Conservation (phyloP, 2,113 vertebrate genomes). For the Collichthys lucidus region DNA sequence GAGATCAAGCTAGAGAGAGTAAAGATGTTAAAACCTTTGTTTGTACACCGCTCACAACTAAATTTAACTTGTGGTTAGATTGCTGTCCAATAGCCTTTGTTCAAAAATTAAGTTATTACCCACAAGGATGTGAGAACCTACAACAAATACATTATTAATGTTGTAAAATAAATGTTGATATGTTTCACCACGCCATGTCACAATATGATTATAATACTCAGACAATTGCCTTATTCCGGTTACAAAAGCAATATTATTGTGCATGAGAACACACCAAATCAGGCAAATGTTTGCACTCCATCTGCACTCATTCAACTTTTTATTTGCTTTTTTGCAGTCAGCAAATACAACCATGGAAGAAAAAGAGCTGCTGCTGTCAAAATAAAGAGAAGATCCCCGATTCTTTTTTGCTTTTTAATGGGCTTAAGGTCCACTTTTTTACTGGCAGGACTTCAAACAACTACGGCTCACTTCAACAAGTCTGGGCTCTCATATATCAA, state of each 20-base stretch:
- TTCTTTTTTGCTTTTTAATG: slow-evolving; percentile 54
- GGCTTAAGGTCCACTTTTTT: slow-evolving; percentile 60
- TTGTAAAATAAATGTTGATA: background rate
- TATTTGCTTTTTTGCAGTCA: slow-evolving; percentile 28
- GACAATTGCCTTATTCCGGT: background rate
- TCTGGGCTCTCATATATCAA: slow-evolving; percentile 46
- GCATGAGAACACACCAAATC: background rate
- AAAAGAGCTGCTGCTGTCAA: slow-evolving; percentile 36
- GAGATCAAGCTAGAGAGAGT: background rate
- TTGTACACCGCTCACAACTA: background rate
- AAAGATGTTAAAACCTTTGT: background rate
- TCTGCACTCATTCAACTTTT: slow-evolving; percentile 58
- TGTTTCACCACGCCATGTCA: background rate
- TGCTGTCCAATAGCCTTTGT: background rate
- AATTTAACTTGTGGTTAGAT: background rate
- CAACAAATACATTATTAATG: background rate
- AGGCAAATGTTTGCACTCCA: background rate
- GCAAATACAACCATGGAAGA: slow-evolving; percentile 40
- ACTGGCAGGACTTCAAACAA: slow-evolving; percentile 74
- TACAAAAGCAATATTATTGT: background rate
- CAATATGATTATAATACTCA: background rate
- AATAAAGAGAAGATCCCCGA: slow-evolving; percentile 57
- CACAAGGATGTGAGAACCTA: background rate
- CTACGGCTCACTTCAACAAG: slow-evolving; percentile 59
- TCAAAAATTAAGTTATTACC: background rate